Percentiles rank a stretch among this genome's conserved stretches.
Evolutionary conservation across 35 echinoderm and acorn worm genomes (phyloP).

Genomic region (Ptychodera flava): DNA sequence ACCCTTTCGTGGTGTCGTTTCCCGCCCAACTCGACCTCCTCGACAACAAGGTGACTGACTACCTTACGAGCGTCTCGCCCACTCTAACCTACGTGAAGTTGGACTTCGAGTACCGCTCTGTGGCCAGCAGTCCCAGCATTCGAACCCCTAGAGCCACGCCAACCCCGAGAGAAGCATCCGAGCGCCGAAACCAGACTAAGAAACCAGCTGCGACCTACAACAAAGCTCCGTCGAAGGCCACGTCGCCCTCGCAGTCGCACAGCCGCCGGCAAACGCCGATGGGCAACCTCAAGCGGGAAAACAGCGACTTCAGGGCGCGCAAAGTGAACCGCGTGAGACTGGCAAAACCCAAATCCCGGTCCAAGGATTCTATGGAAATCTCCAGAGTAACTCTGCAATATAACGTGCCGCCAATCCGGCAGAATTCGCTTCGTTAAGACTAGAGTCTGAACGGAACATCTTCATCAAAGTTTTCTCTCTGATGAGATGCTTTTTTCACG

Average conservation of each 20-base stretch:
- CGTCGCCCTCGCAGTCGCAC: not conserved
- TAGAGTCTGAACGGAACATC: no score
- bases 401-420: not conserved
- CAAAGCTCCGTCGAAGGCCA: not conserved
- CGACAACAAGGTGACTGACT: constrained; percentile 2
- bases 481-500: no score
- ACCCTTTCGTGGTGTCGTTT: constrained; percentile 7
- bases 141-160: not conserved
- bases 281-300: not conserved
- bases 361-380: not conserved
- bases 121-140: not conserved
- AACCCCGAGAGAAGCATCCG: not conserved
- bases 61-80: not conserved
- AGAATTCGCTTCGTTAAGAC: not conserved
- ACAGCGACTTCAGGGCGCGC: not conserved
- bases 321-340: not conserved
- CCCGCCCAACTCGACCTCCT: not conserved
- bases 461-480: no score
- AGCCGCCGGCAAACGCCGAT: not conserved
- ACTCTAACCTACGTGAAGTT: not conserved
- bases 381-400: not conserved
- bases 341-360: not conserved
- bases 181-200: no score
- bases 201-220: not conserved
- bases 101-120: not conserved